A percentile compares a stretch with the other conserved stretches of the same genome.
Evolutionary conservation across 2,888 invertebrate genomes (phyloP).

Genomic region (Listrodromus nycthemerus): DNA sequence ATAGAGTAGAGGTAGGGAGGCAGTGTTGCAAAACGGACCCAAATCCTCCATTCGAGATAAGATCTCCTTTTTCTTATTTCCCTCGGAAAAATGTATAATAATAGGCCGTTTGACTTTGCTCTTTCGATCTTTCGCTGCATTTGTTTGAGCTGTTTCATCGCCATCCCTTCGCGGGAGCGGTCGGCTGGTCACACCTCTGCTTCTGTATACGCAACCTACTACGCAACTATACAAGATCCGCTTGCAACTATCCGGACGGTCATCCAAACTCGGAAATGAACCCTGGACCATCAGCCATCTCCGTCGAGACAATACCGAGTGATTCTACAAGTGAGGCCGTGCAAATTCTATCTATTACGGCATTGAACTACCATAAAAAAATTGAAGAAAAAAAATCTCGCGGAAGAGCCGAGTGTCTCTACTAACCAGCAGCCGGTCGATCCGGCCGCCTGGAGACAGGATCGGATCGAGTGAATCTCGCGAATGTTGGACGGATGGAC

Average conservation of each 20-base stretch:
- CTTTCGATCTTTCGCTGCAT: not conserved
- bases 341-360: constrained; percentile 53
- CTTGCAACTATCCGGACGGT: constrained; percentile 17
- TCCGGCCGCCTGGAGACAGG: constrained; percentile 56
- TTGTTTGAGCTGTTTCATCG: constrained; percentile 50
- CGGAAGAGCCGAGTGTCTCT: constrained; percentile 63
- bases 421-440: constrained; percentile 56
- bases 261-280: constrained; percentile 47
- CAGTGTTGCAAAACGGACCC: not conserved
- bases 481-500: constrained; percentile 67
- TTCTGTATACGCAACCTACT: not conserved
- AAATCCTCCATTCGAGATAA: not conserved
- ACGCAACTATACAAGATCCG: not conserved
- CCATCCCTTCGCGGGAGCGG: no score
- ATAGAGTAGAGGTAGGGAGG: not conserved
- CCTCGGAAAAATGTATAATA: not conserved
- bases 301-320: constrained; percentile 49
- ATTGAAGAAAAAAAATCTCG: constrained; percentile 48
- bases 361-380: constrained; percentile 70
- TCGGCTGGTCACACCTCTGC: constrained; percentile 26
- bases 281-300: constrained; percentile 57
- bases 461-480: constrained; percentile 69
- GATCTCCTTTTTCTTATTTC: not conserved
- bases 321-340: constrained; percentile 38
- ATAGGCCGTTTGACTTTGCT: not conserved